A percentile compares a stretch with the other conserved stretches of the same genome.
Evolutionary conservation across 2,888 invertebrate genomes (phyloP).

Genomic region (Eugnorisma glareosa): DNA sequence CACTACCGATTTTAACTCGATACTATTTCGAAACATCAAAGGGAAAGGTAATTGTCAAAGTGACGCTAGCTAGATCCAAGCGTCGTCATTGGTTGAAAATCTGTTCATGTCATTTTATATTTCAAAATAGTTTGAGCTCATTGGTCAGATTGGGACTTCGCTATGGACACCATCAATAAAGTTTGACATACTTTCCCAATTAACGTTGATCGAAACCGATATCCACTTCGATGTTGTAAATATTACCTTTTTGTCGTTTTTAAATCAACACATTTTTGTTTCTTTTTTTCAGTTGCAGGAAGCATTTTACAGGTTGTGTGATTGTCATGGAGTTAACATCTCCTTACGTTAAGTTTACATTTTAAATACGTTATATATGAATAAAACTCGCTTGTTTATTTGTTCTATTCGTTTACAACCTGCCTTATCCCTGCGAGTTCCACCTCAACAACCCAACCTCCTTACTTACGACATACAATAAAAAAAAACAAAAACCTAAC

Average conservation of each 20-base stretch:
- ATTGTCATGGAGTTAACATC: conserved; percentile 34
- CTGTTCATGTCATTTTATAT: not conserved
- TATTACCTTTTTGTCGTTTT: conserved; percentile 22
- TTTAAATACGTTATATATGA: conserved; percentile 36
- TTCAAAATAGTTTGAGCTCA: not conserved
- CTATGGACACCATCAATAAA: not conserved
- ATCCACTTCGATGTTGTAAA: conserved; percentile 38
- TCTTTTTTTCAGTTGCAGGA: conserved; percentile 13
- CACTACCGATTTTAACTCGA: conserved; percentile 30
- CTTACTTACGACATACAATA: conserved; percentile 10
- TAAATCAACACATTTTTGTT: conserved; percentile 1
- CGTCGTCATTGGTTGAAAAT: not conserved
- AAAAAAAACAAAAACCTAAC: conserved; percentile 44
- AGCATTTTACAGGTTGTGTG: conserved; percentile 15
- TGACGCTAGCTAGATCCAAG: not conserved
- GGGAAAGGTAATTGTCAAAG: not conserved
- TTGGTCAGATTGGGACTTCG: not conserved
- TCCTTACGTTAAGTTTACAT: conserved; percentile 18
- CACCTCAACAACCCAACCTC: conserved; percentile 26
- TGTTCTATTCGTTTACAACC: conserved; percentile 34
- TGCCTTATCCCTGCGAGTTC: conserved; percentile 16
- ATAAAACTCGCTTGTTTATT: conserved; percentile 38
- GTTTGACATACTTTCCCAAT: not conserved
- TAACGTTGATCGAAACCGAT: conserved; percentile 26
- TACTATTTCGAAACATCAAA: conserved; percentile 19